Conservation (phyloP, 35 echinoderm and acorn worm genomes). For the Patiria miniata region DNA sequence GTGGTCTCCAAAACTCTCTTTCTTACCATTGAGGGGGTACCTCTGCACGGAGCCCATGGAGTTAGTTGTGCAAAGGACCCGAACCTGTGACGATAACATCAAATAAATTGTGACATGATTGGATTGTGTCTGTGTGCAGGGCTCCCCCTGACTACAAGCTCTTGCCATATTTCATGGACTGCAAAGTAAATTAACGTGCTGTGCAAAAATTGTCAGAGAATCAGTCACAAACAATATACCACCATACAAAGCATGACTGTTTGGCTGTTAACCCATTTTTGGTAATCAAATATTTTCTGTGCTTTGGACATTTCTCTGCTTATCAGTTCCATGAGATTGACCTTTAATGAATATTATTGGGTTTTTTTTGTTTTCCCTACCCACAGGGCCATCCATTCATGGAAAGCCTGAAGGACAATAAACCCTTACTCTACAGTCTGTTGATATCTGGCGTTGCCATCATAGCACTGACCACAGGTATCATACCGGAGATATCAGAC, state of each 20-base stretch:
- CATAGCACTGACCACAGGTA: conserved; percentile 58
- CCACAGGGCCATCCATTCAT: conserved; percentile 95
- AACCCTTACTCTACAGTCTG: conserved; percentile 87
- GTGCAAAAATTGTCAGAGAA: no score
- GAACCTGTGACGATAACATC: neutral
- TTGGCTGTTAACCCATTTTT: no score
- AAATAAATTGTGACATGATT: neutral
- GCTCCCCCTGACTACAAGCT: neutral
- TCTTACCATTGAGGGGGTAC: neutral
- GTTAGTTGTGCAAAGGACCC: no score
- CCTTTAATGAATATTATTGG: no score
- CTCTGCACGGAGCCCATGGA: no score
- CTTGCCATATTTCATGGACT: no score
- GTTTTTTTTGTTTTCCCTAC: conserved; percentile 27
- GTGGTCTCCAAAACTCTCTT: neutral
- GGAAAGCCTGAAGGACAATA: conserved; percentile 92
- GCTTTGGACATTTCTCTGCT: no score
- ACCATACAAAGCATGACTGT: no score
- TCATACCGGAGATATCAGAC: conserved; percentile 79
- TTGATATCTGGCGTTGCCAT: conserved; percentile 69
- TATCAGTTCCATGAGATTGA: neutral
- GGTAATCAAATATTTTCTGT: no score
- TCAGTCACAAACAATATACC: no score
- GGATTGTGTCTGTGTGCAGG: neutral
- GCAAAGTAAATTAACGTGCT: no score